Evolutionary conservation across 2,113 vertebrate species (phyloP).

Genomic region (Hystrix cristata): DNA sequence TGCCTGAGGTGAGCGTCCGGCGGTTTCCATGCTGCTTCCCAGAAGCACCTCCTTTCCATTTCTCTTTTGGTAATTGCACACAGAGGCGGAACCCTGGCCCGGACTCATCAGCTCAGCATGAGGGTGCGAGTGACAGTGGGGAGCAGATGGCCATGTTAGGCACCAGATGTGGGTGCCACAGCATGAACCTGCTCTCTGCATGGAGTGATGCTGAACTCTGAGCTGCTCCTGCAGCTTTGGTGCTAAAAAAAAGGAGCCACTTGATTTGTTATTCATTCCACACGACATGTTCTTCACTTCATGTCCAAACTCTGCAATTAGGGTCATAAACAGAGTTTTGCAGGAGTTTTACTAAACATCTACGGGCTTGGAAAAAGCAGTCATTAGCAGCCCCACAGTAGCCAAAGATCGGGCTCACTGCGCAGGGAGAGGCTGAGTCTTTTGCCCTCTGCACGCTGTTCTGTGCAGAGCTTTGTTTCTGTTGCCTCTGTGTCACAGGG

Average conservation of each 20-base stretch:
- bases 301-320: constrained; percentile 74
- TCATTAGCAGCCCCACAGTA: background rate
- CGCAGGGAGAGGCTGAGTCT: background rate
- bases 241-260: constrained; percentile 52
- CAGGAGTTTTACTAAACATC: constrained; percentile 65
- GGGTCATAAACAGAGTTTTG: constrained; percentile 65
- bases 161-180: background rate
- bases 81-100: background rate
- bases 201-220: background rate
- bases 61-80: background rate
- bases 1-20: background rate
- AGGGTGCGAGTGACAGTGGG: background rate
- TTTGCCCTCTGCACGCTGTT: background rate
- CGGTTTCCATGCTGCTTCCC: background rate
- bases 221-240: constrained; percentile 37
- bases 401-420: background rate
- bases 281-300: constrained; percentile 73
- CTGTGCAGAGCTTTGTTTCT: background rate
- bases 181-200: background rate
- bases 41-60: background rate
- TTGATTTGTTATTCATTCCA: constrained; percentile 78
- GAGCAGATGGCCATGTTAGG: background rate
- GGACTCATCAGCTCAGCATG: background rate
- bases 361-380: constrained; percentile 4
- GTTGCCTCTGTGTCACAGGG: background rate